These are phyloP conservation scores for Cataglyphis cursor DNA, from an alignment of 2,888 invertebrate genomes.

Conservation along the genomic window DNA sequence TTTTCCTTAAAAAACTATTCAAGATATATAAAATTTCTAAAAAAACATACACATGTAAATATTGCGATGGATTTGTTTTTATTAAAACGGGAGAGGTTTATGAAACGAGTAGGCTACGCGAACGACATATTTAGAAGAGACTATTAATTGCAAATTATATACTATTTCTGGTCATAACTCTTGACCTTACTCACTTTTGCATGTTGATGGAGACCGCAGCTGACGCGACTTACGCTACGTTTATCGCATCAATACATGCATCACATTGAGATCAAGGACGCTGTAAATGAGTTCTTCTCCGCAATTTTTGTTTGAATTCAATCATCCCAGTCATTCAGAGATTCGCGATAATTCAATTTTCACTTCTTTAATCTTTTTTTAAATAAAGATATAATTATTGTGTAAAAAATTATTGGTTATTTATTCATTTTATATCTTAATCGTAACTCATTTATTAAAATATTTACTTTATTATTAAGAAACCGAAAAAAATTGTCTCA, in stretches of 20 bases:
- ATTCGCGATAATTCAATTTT: slow-evolving; percentile 8
- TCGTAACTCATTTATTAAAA: neutral
- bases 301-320: slow-evolving; percentile 5
- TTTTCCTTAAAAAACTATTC: neutral
- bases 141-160: slow-evolving; percentile 43
- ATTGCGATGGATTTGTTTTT: neutral
- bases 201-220: slow-evolving; percentile 7
- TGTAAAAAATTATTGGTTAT: neutral
- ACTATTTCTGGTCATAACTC: slow-evolving; percentile 31
- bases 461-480: neutral
- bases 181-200: slow-evolving; percentile 7
- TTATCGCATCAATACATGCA: slow-evolving; percentile 32
- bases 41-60: neutral
- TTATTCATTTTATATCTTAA: neutral
- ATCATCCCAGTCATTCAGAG: slow-evolving; percentile 1
- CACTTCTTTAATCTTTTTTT: neutral
- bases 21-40: neutral
- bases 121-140: slow-evolving; percentile 22
- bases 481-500: neutral
- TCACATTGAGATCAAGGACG: slow-evolving; percentile 1
- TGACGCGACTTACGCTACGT: slow-evolving; percentile 20
- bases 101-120: slow-evolving; percentile 12
- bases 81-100: neutral
- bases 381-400: neutral
- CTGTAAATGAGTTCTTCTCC: neutral